Evolutionary conservation across 2,797 vertebrate genomes (phyloP).

Genomic region (Hypotaenidia okinawae): DNA sequence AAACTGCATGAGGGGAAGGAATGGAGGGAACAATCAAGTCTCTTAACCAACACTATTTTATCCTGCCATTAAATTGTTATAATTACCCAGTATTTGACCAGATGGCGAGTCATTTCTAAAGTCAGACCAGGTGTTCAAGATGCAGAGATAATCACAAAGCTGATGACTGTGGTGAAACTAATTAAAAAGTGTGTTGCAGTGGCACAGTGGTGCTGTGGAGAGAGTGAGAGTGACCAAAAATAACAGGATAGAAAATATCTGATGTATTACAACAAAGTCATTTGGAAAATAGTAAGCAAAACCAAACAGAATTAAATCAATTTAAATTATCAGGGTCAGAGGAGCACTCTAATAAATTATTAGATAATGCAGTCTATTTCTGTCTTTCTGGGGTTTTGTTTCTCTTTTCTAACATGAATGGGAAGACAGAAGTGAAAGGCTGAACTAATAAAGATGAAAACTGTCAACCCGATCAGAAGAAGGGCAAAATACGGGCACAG

Average conservation of each 20-base stretch:
- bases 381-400: not conserved
- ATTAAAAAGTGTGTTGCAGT: slow-evolving; percentile 70
- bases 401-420: slow-evolving; percentile 2
- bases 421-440: slow-evolving; percentile 22
- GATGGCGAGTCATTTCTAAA: slow-evolving; percentile 78
- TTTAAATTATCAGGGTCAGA: slow-evolving; percentile 23
- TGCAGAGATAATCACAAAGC: slow-evolving; percentile 76
- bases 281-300: slow-evolving; percentile 44
- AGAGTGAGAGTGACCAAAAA: slow-evolving; percentile 44
- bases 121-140: slow-evolving; percentile 78
- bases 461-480: slow-evolving; percentile 24
- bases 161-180: slow-evolving; percentile 75
- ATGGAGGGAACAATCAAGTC: slow-evolving; percentile 47
- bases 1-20: slow-evolving; percentile 38
- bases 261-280: not conserved
- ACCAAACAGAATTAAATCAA: slow-evolving; percentile 49
- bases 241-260: slow-evolving; percentile 9
- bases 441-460: slow-evolving; percentile 49
- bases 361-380: not conserved
- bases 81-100: slow-evolving; percentile 77
- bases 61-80: slow-evolving; percentile 72
- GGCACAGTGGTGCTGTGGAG: slow-evolving; percentile 21
- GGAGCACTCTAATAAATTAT: slow-evolving; percentile 16
- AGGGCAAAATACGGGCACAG: slow-evolving; percentile 42
- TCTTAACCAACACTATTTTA: slow-evolving; percentile 69